Conservation (phyloP, 1,140 invertebrate genomes). For the Himalopsyche phryganea region DNA sequence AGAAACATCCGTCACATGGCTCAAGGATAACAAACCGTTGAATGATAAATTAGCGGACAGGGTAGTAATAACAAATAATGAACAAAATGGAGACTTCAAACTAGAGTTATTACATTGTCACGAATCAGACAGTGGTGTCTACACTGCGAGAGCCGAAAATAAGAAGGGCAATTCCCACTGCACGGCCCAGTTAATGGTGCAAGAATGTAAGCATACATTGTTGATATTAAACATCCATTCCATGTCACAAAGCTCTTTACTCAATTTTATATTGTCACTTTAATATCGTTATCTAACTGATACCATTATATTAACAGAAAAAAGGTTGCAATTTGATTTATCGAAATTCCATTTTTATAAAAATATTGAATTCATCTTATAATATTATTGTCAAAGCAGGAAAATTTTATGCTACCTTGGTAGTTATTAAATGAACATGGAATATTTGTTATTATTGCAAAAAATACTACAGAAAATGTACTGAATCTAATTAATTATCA, state of each 20-base stretch:
- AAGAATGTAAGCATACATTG: slow-evolving; percentile 70
- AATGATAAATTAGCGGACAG: slow-evolving; percentile 73
- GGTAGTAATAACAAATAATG: slow-evolving; percentile 58
- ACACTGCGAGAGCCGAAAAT: slow-evolving; percentile 87
- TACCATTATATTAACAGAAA: too few relatives aligned
- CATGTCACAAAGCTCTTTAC: too few relatives aligned
- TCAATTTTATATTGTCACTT: too few relatives aligned
- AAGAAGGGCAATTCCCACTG: slow-evolving; percentile 73
- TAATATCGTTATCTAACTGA: too few relatives aligned
- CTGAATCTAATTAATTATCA: too few relatives aligned
- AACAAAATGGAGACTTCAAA: slow-evolving; percentile 55
- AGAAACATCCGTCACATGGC: slow-evolving; percentile 72
- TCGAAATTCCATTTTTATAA: too few relatives aligned
- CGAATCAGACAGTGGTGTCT: slow-evolving; percentile 83
- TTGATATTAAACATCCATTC: too few relatives aligned
- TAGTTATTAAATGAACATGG: background rate
- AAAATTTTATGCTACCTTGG: too few relatives aligned
- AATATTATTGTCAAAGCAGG: too few relatives aligned
- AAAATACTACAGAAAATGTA: slow-evolving; percentile 6
- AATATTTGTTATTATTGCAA: background rate
- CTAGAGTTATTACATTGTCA: slow-evolving; percentile 77
- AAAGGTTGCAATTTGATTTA: too few relatives aligned
- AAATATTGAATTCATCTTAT: too few relatives aligned
- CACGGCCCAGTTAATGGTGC: slow-evolving; percentile 80
- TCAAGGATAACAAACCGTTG: slow-evolving; percentile 84